Base-by-base conservation (phyloP, 1,140 invertebrate species). In the Plodia interpunctella region DNA sequence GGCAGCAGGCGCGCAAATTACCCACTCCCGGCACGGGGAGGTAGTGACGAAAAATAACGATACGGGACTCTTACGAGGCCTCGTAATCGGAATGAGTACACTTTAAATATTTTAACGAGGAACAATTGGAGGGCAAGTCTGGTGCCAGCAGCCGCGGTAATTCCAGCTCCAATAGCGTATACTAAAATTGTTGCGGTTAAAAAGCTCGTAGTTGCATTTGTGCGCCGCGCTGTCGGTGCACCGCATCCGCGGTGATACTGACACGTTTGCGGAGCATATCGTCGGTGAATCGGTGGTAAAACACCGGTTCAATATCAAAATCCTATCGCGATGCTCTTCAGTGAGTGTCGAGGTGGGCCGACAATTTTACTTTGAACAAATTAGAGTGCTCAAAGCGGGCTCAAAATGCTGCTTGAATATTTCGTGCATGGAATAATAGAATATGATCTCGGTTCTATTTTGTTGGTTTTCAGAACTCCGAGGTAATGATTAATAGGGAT, bases 121-220 rank as follows among this genome's bases (percentile, higher is more conserved):
- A 96, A 91, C 92, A 90, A 94, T 95, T 95, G 94, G 94, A 96
- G 95, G 95, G 95, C 94, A 96, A 96, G 95, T 96, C 94, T 95
- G 94, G 94, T 95, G 94, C 94, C 94, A 95, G 94, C 94, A 94
- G 93, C 94, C 92, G 95, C 95, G 94, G 95, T 95, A 96, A 96
- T 94, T 95, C 94, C 94, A 95, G 94, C 95, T 95, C 94, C 94
- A 94, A 94, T 94, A 95, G 94, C 94, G 93, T 95, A 96, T 95
- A 95, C 94, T 94, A 94, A 94, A 93, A 92, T 94, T 94, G 93
- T 93, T 95, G 94, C 92, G 91, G 93, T 94, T 93, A 93, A 94
- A 93, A 94, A 93, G 92, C 92, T 93, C 92, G 92, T 93, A 93
- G 92, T 93, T 92, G 92, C 91, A 53, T 53, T 53, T 53, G 51